Base-by-base conservation (phyloP, 2,797 vertebrate species). In the Crypturellus tataupa region DNA sequence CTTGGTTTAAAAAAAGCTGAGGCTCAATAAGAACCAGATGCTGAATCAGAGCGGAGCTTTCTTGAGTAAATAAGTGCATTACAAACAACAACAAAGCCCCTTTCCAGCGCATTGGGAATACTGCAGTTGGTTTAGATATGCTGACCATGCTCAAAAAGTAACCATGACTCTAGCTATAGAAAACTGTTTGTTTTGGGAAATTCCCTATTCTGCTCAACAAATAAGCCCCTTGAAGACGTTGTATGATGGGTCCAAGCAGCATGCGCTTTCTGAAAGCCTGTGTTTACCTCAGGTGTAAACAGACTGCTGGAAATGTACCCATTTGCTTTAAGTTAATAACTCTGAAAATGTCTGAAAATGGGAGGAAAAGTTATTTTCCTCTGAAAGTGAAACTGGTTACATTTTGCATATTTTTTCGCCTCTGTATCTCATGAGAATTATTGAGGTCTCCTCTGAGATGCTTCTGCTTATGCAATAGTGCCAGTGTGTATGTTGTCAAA, bases 11-110 rank as follows among this genome's bases (percentile, higher is more conserved):
- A 96, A 96, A 96, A 96, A 94, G 85, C 95, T 87, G 84, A 95
- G 80, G 83, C 91, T 96, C 93, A 96, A 96, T 94, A 93, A 94
- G 95, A 97, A 96, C 87, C 96, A 97, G 95, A 97, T 97, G 96
- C 94, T 94, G 94, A 97, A 96, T 97, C 91, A 97, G 94, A 96
- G 86, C 93, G 90, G 89, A 90, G 93, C 91, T 96, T 94, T 96
- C 95, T 88, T 94, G 93, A 88, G 95, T 96, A 97, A 97, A 97
- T 97, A 97, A 96, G 95, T 94, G 83, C 83, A 93, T 95, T 96
- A 93, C 95, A 97, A 96, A 96, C 96, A 97, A 95, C 95, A 97
- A 96, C 95, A 96, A 96, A 95, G 91, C 78, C 87, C 53, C 87
- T 95, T 95, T 97, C 95, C 91, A 95, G 94, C 93, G 82, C 95